A percentile compares a stretch with the other conserved stretches of the same genome.
Conservation (phyloP, 2,888 invertebrate species). For the Epistrophe grossulariae region DNA sequence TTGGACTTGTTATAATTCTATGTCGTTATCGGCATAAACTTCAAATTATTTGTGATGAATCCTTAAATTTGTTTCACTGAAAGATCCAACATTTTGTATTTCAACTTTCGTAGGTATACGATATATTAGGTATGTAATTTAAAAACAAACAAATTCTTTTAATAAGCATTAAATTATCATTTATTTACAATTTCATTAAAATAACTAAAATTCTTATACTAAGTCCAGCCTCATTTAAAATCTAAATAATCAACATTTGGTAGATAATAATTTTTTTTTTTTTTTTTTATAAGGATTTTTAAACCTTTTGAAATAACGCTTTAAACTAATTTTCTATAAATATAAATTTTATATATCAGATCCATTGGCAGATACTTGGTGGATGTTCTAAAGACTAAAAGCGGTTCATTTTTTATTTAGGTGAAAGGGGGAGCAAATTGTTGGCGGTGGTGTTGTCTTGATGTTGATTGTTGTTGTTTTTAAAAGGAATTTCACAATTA, state of each 20-base stretch:
- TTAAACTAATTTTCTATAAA: neutral
- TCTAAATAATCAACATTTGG: conserved; percentile 9
- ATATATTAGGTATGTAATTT: too few relatives aligned
- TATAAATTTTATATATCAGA: neutral
- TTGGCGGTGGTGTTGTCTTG: neutral
- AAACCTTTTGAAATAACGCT: conserved; percentile 33
- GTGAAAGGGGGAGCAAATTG: neutral
- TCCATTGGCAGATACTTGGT: neutral
- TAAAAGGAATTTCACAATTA: conserved; percentile 18
- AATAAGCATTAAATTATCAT: neutral
- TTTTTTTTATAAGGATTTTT: conserved; percentile 51
- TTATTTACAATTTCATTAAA: conserved; percentile 1
- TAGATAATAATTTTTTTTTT: conserved; percentile 11
- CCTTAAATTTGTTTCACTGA: too few relatives aligned
- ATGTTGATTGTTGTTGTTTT: neutral
- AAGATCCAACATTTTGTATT: too few relatives aligned
- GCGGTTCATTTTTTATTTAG: conserved; percentile 58
- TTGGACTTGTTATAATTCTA: too few relatives aligned
- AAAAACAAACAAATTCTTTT: too few relatives aligned
- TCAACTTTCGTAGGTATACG: too few relatives aligned
- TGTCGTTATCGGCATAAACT: too few relatives aligned
- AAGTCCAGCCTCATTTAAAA: conserved; percentile 59
- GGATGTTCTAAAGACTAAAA: conserved; percentile 39
- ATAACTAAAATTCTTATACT: conserved; percentile 48
- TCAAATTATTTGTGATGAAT: too few relatives aligned